Conservation (phyloP, 2,888 invertebrate species). For the Eurytoma californica region DNA sequence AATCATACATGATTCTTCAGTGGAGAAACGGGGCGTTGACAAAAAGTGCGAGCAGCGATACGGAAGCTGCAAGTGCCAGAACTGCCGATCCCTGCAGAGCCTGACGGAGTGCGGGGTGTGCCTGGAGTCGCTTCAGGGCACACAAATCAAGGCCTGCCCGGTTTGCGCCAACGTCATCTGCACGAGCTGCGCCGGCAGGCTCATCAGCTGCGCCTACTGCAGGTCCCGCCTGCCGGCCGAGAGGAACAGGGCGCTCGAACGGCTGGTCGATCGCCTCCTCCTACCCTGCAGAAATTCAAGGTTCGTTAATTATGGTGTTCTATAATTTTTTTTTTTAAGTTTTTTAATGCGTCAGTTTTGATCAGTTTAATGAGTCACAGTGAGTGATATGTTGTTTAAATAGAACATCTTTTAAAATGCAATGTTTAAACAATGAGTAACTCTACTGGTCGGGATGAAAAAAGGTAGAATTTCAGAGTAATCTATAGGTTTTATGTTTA, state of each 20-base stretch:
- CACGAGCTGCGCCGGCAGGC: conserved; percentile 57
- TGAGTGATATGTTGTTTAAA: too few species aligned
- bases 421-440: too few species aligned
- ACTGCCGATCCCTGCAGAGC: conserved; percentile 59
- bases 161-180: conserved; percentile 65
- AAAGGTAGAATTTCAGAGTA: too few species aligned
- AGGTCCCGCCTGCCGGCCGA: conserved; percentile 57
- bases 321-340: neutral
- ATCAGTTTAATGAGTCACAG: too few species aligned
- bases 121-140: conserved; percentile 62
- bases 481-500: too few species aligned
- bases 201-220: conserved; percentile 65
- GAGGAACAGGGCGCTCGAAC: conserved; percentile 64
- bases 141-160: conserved; percentile 60
- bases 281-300: conserved; percentile 65
- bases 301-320: conserved; percentile 50
- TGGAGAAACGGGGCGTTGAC: neutral
- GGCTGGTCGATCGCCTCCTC: conserved; percentile 60
- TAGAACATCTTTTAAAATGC: too few species aligned
- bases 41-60: neutral
- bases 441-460: too few species aligned
- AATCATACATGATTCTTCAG: too few species aligned
- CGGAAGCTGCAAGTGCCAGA: conserved; percentile 60
- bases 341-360: neutral
- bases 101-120: conserved; percentile 65